Evolutionary conservation across 2,888 invertebrate species (phyloP).

Genomic region (Leucophora obtusa): DNA sequence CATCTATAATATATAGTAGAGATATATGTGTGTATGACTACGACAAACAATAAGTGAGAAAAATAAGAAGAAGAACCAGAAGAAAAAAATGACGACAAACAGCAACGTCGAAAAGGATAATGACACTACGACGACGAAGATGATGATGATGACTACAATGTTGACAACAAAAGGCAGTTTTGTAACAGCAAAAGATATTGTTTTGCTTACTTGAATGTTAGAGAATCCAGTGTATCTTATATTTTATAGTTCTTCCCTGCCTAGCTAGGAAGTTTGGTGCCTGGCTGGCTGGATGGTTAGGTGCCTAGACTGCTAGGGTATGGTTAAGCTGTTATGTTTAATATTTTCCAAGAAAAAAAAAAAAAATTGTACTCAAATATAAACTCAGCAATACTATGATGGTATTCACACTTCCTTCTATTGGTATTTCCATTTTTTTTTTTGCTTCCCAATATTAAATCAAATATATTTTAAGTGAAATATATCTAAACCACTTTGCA

Average conservation of each 20-base stretch:
- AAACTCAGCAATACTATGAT: constrained; percentile 24
- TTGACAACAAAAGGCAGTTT: constrained; percentile 38
- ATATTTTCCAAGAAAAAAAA: constrained; percentile 24
- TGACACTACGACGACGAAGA: not conserved
- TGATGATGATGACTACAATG: constrained; percentile 17
- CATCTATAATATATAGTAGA: too few relatives aligned
- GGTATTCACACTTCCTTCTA: constrained; percentile 43
- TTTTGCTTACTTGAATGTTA: not conserved
- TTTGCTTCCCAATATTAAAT: constrained; percentile 41
- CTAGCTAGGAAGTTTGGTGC: not conserved
- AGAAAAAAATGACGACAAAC: constrained; percentile 12
- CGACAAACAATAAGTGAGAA: constrained; percentile 48
- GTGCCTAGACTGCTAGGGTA: not conserved
- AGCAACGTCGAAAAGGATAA: not conserved
- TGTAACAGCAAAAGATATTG: not conserved
- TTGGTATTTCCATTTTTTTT: not conserved
- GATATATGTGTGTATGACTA: constrained; percentile 59
- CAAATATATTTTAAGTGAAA: constrained; percentile 51
- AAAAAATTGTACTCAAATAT: constrained; percentile 20
- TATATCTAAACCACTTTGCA: constrained; percentile 44
- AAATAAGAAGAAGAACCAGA: not conserved
- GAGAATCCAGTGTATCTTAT: not conserved
- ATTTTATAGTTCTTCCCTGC: constrained; percentile 1
- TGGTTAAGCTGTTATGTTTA: constrained; percentile 10
- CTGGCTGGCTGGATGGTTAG: not conserved